Percentiles rank a stretch among this genome's conserved stretches.
Conservation (phyloP, 2,888 invertebrate genomes). For the Prosopocoilus inquinatus region DNA sequence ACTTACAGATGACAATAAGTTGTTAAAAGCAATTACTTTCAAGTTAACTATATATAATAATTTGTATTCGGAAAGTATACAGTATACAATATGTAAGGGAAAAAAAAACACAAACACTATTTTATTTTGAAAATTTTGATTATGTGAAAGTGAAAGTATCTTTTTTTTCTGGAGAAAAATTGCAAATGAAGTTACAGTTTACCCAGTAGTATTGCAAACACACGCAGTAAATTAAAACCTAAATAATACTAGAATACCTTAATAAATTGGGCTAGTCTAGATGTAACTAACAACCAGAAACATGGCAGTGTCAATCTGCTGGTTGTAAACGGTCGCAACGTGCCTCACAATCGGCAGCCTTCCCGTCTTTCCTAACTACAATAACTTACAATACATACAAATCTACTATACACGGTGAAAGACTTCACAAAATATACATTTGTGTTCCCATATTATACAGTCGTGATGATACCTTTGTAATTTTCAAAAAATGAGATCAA, state of each 20-base stretch:
- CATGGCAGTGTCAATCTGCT: constrained; percentile 33
- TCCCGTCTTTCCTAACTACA: constrained; percentile 28
- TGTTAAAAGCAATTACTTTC: background rate
- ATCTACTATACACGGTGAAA: constrained; percentile 46
- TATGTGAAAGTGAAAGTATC: constrained; percentile 6
- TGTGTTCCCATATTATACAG: constrained; percentile 27
- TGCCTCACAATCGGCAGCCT: constrained; percentile 10
- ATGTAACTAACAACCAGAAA: constrained; percentile 31
- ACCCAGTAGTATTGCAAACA: constrained; percentile 41
- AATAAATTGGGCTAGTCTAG: constrained; percentile 30
- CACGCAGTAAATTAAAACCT: constrained; percentile 34
- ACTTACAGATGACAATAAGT: background rate
- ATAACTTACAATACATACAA: constrained; percentile 44
- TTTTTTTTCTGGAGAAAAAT: background rate
- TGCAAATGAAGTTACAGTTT: constrained; percentile 23
- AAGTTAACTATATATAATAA: background rate
- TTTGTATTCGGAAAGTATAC: too few relatives aligned
- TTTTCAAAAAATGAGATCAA: constrained; percentile 20
- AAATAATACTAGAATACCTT: constrained; percentile 27
- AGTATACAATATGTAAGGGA: too few relatives aligned
- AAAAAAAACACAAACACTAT: background rate
- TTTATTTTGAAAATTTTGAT: constrained; percentile 7
- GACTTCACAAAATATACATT: constrained; percentile 40
- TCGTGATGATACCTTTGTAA: constrained; percentile 18
- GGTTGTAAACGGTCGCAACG: constrained; percentile 25